These are phyloP conservation scores for Hoplias malabaricus DNA, from an alignment of 2,113 vertebrate genomes.

Conservation along the genomic window DNA sequence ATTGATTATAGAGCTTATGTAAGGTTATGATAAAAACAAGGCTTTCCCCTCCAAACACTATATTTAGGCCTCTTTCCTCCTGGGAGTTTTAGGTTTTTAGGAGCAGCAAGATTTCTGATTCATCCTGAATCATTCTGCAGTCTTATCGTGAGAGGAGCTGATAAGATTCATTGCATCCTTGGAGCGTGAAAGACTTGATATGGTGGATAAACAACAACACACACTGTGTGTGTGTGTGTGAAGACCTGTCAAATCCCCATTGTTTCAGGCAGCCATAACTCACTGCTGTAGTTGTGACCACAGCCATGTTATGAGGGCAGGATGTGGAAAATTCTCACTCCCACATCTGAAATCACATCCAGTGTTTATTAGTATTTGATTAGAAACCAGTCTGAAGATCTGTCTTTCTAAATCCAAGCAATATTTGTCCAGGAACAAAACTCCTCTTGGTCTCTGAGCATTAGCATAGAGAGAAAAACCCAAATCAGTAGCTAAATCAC, in stretches of 20 bases:
- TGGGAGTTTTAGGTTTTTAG: constrained; percentile 15
- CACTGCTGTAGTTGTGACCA: background rate
- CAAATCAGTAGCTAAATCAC: background rate
- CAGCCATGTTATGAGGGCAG: background rate
- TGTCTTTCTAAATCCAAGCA: constrained; percentile 28
- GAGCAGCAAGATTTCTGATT: constrained; percentile 29
- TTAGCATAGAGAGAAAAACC: background rate
- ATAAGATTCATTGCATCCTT: constrained; percentile 13
- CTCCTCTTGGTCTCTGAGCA: background rate
- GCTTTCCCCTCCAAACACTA: background rate
- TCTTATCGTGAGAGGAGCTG: constrained; percentile 37
- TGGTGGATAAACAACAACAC: constrained; percentile 5
- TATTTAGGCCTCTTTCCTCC: background rate
- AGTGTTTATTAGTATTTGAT: constrained; percentile 36
- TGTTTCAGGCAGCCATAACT: constrained; percentile 13
- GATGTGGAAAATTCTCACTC: constrained; percentile 43
- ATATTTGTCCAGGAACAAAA: constrained; percentile 3
- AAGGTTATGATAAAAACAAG: background rate
- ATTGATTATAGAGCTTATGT: no score
- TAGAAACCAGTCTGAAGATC: constrained; percentile 33
- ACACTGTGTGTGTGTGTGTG: constrained; percentile 12
- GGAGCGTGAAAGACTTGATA: constrained; percentile 38
- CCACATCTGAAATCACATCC: constrained; percentile 30
- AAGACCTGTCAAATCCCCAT: background rate
- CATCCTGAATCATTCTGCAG: constrained; percentile 9